Evolutionary conservation across 2,888 invertebrate genomes (phyloP), one percentile per base, ranked within the genome.

Genomic region (Limnephilus rhombicus): DNA sequence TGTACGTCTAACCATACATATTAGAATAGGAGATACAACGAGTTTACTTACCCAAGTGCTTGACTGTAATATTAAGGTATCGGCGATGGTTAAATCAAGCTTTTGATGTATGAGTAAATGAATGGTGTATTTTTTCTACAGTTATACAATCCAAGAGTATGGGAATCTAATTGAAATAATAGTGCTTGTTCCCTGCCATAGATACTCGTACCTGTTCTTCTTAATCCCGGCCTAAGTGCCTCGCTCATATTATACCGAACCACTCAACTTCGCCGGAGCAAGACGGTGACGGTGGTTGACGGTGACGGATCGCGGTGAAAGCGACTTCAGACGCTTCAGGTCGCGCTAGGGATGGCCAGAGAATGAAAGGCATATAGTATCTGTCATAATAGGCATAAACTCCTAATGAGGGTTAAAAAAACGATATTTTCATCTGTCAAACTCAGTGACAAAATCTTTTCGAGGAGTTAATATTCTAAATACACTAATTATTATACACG

Each of bases 111-210:
- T 45, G 45, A 11, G 45, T 2, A 11, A 45, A 45, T 41, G 9
- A 41, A 41, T 45, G 12, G 45, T 45, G 13, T 45, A 45, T 49
- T 49, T 49, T 15, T 68, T 68, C 68, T 68, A 68, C 68, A 68
- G 68, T 68, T 68, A 24, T 68, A 68, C 68, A 68, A 68, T 68
- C 68, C 68, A 68, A 68, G 68, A 68, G 37, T 83, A 37, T 83
- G 24, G 83, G 37, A 83, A n/a, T 18, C 34, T 83, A 83, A 83
- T 83, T 83, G 83, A 83, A 83, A 83, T 83, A 83, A 83, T 83
- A 18, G 37, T 68, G 24, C 24, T 68, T 83, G 83, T 83, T 83
- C 83, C 37, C 83, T 83, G 83, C 83, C 83, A 83, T 83, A 34
- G 37, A 83, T 34, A 31, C 31, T 31, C 31, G 31, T 31, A 41